Percentiles rank a stretch among this genome's conserved stretches.
Evolutionary conservation across 2,797 vertebrate genomes (phyloP).

Genomic region (Corythornis leucogaster): DNA sequence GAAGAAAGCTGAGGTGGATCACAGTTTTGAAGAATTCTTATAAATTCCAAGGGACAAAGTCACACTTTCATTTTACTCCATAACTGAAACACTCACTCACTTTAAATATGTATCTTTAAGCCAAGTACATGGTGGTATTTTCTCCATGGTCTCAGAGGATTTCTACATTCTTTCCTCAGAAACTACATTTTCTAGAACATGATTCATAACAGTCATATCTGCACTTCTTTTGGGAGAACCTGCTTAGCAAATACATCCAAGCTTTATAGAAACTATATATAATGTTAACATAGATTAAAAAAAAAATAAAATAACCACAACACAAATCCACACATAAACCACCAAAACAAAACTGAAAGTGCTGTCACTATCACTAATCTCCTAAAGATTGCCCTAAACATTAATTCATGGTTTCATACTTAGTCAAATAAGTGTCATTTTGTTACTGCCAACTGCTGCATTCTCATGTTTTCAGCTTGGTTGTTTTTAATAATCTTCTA

Average conservation of each 20-base stretch:
- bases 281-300: not conserved
- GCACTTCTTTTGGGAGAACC: not conserved
- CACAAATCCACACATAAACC: not conserved
- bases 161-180: not conserved
- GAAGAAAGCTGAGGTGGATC: not conserved
- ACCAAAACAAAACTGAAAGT: not conserved
- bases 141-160: not conserved
- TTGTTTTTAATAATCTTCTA: not conserved
- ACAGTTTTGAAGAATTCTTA: not conserved
- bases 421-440: not conserved
- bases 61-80: not conserved
- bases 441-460: not conserved
- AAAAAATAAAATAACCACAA: rapidly evolving
- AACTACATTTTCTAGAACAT: not conserved
- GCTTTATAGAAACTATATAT: not conserved
- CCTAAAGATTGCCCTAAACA: not conserved
- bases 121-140: not conserved
- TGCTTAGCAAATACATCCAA: not conserved
- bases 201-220: not conserved
- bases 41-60: not conserved
- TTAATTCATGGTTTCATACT: not conserved
- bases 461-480: not conserved
- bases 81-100: not conserved
- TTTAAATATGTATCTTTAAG: not conserved
- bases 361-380: not conserved